A percentile compares a stretch with the other conserved stretches of the same genome.
Evolutionary conservation across 2,888 invertebrate genomes (phyloP).

Genomic region (Drosophila mettleri): DNA sequence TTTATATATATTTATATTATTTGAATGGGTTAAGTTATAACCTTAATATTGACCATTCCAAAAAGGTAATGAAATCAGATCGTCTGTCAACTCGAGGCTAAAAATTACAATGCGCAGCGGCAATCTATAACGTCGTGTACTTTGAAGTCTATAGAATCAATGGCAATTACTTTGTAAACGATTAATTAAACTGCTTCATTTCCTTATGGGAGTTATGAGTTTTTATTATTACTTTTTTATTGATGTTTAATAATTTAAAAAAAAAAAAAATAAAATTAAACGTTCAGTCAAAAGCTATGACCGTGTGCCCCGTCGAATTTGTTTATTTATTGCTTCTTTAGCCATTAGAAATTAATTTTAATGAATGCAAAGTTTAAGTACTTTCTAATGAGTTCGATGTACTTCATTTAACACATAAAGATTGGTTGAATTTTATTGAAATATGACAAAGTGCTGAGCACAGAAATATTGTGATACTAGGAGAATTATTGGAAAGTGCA

Average conservation of each 20-base stretch:
- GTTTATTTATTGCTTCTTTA: neutral
- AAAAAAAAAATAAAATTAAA: too few relatives aligned
- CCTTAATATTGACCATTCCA: neutral
- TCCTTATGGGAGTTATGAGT: too few relatives aligned
- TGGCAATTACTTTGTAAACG: neutral
- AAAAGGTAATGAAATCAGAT: neutral
- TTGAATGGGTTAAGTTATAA: neutral
- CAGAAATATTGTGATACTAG: too few relatives aligned
- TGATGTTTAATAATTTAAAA: too few relatives aligned
- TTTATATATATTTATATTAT: neutral
- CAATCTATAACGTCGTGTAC: neutral
- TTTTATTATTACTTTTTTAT: too few relatives aligned
- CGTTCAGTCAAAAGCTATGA: too few relatives aligned
- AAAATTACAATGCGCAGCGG: neutral
- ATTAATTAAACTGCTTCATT: neutral
- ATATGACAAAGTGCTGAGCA: too few relatives aligned
- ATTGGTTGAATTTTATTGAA: too few relatives aligned
- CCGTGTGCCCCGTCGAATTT: too few relatives aligned
- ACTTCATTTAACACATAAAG: too few relatives aligned
- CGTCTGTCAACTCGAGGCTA: neutral
- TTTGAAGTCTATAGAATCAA: neutral
- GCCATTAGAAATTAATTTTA: neutral
- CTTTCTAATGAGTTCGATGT: neutral
- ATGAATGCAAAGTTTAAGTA: slow-evolving; percentile 4
- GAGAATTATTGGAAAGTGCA: too few relatives aligned